Base-by-base conservation (phyloP, 2,113 vertebrate genomes). In the Chaetodon auriga region DNA sequence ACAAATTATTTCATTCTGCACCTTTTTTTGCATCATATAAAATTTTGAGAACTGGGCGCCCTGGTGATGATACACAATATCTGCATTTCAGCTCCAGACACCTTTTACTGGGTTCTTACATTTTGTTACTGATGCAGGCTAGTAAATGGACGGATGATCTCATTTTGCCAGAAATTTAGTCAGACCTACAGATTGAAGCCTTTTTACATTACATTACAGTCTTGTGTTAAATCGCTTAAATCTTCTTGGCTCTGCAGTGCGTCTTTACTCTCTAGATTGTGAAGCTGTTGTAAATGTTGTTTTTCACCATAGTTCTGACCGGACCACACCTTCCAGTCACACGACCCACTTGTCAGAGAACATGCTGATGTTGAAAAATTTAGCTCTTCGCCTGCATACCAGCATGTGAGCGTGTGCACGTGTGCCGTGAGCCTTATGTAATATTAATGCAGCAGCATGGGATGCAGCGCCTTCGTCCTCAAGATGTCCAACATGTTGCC, bases 401-500 rank as follows among this genome's bases (percentile, higher is more conserved):
- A 5, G 36, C 54, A 61, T 75, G 61, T 72, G 53, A 18, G 25
- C 21, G 48, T 72, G 61, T 57, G 57, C 53, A 60, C 73, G 61
- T 74, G 25, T 8, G 14, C 76, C 23, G 18, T 6, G 21, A 72
- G 70, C 25, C 62, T 89, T 54, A 68, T 90, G 70, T 80, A 84
- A 89, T 84, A 81, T 84, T 75, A 69, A 90, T 86, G 78, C 80
- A 70, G 64, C 55, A 48, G 75, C 73, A 90, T 83, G 81, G 78
- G 64, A 77, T 63, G 51, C 58, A 49, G 57, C 71, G 35, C 41
- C 72, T 21, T 41, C 19, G 41, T 87, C 80, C 77, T 65, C 25
- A 68, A 65, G 68, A 69, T 75, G 65, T 38, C 68, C 30, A 55
- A 16, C 54, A 45, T 46, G 12, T 53, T 13, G 66, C 65, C 61